Base-by-base conservation (phyloP, 2,888 invertebrate genomes). In the Drosophila imparisetae region DNA sequence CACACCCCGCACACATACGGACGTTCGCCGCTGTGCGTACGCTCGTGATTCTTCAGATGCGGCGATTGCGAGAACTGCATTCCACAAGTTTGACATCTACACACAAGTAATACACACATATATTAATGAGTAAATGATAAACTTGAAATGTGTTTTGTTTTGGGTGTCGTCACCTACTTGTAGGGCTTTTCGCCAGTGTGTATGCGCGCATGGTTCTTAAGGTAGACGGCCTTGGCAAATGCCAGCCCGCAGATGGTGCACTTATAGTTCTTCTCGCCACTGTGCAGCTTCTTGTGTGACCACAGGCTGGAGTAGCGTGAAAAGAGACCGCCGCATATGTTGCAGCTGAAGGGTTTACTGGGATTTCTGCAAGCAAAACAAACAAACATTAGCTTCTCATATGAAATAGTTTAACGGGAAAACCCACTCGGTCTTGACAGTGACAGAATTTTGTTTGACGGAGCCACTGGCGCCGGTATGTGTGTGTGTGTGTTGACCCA, bases 41-140 rank as follows among this genome's bases (percentile, higher is more conserved):
- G 94, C 93, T 97, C 97, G 91, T 97, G 97, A 92, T 97, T 97
- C 91, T 97, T 97, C 63, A 97, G 94, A 94, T 97, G 97, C 2
- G 97, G 97, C 65, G 96, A 96, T 90, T 97, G 97, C 8, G 97
- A 97, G 92, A 97, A 97, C 92, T 97, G 97, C 97, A 97, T 97
- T 54, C 97, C 97, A 92, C 97, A 97, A 30, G 97, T 97, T 91
- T 95, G 96, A 93, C 97, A 97, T 92, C 96, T 96, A 91, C 86
- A 89, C 86, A 89, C 90, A 1, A n/a, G 5, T 60, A 62, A 38
- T 13, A n/a, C 1, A 38, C n/a, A 73, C 59, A 74, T 67, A 62
- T 21, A n/a, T 42, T 29, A 62, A 55, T 52, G 34, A 68, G 27
- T 48, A 57, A 66, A 57, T 29, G 4, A 10, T 21, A 49, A 15